Base-by-base conservation (phyloP, 2,888 invertebrate genomes). In the Stenodera caucasica region DNA sequence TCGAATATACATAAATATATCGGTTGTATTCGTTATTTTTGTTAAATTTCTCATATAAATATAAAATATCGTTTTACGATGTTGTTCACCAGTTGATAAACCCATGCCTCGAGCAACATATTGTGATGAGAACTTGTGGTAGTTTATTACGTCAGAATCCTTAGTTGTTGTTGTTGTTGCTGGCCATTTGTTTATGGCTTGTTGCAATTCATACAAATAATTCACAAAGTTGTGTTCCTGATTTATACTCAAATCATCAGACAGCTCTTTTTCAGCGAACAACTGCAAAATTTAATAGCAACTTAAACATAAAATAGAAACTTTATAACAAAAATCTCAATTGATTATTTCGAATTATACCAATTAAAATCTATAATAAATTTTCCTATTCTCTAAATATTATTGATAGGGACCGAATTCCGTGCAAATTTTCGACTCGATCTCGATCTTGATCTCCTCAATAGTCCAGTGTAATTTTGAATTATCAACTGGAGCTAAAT, bases 81-180 rank as follows among this genome's bases (percentile, higher is more conserved):
- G 80, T 53, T 84, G 80, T 75, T 85, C 85, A 26, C 85, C 85
- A 33, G 84, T 84, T 33, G 83, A 79, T 18, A 88, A 75, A 0
- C 87, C 88, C 75, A 86, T 85, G 9, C 88, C 87, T 74, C 84
- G 81, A 0, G 85, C 86, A 2, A 85, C 80, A 70, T 86, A 87
- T 68, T 84, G 82, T 2, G 83, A 78, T 8, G 83, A 67, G 29
- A 71, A 65, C 49, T 67, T 75, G 53, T 49, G 52, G 50, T 32
- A 11, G 32, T 15, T 57, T 23, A 64, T 52, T 7, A 58, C 61
- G 5, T 63, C 59, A 2, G 58, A 45, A 8, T 69, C 66, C 23
- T 67, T n/a, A n/a, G n/a, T n/a, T n/a, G n/a, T 72, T 21, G 61
- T 67, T 21, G 21, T 45, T 35, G 8, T 5, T 51, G 59, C 61